Evolutionary conservation across 2,888 invertebrate genomes (phyloP), one percentile per base, ranked within the genome.

Genomic region (Nephrotoma guestfalica): DNA sequence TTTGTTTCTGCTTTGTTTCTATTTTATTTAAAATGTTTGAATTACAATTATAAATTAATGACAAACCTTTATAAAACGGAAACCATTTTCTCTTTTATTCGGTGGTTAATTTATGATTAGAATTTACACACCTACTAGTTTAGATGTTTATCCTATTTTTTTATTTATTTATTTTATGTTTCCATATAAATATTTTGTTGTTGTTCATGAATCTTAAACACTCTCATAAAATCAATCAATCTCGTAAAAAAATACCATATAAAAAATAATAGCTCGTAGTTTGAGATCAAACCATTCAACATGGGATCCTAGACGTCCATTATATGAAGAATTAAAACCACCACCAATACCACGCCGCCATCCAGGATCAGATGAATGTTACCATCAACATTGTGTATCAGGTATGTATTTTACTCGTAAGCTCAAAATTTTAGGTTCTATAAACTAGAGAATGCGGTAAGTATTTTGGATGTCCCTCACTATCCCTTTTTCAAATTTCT

Each of bases 241-340:
- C 15, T 42, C 57, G 86, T 87, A 86, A 30, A 30, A 30, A 30
- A 71, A 71, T 71, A 9, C 71, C 9, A 71, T 71, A 71, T 86
- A 43, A 86, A 87, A 84, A 83, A 86, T 87, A 89, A 88, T 89
- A 91, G 91, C 90, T 88, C 91, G 91, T 88, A 90, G 90, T 89
- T 89, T 91, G 88, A 91, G 91, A 87, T 91, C 91, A 87, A 91
- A 90, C 91, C 94, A 94, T 92, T 95, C 96, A 87, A 97, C 97
- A 90, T 97, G 97, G 97, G 97, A 97, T 93, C 97, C 97, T 89
- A 94, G 96, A 88, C 93, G 97, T 87, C 96, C 97, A 91, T 96
- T 97, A 93, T 97, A 97, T 92, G 97, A 97, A 93, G 96, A 97
- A 92, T 94, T 97, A 91, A 95, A 95, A 90, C 94, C 96, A 89